Evolutionary conservation across 2,113 vertebrate genomes (phyloP).

Genomic region (Nothobranchius kuhntae): DNA sequence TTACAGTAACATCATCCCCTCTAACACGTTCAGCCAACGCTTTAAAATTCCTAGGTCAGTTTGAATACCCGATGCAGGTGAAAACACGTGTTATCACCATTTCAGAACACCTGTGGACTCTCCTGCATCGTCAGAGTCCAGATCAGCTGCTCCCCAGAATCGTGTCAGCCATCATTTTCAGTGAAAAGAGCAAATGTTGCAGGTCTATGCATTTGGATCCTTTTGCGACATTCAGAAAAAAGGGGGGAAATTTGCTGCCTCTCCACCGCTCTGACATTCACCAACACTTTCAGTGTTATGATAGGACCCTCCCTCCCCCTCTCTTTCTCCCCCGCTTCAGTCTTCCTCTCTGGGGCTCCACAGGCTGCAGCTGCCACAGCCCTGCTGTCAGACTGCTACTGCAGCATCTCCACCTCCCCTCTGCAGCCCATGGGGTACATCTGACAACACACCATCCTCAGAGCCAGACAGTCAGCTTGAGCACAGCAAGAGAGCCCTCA

Average conservation of each 20-base stretch:
- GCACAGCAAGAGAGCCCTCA: slow-evolving; percentile 69
- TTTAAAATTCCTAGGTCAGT: slow-evolving; percentile 9
- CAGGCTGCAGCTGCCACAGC: slow-evolving; percentile 53
- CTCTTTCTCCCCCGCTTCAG: background rate
- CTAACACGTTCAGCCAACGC: slow-evolving; percentile 13
- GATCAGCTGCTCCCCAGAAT: slow-evolving; percentile 26
- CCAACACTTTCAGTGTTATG: slow-evolving; percentile 36
- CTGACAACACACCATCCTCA: slow-evolving; percentile 64
- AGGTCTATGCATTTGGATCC: slow-evolving; percentile 49
- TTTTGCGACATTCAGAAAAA: slow-evolving; percentile 58
- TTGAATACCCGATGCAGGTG: slow-evolving; percentile 7
- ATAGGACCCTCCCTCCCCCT: slow-evolving; percentile 19
- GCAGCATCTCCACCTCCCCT: slow-evolving; percentile 43
- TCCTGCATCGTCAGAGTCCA: slow-evolving; percentile 13
- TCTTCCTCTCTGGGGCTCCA: slow-evolving; percentile 18
- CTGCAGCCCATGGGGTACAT: slow-evolving; percentile 63
- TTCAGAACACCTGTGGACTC: slow-evolving; percentile 2
- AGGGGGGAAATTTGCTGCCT: slow-evolving; percentile 38
- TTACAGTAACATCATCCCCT: slow-evolving; percentile 16
- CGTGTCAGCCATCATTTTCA: slow-evolving; percentile 40
- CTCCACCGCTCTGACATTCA: slow-evolving; percentile 55
- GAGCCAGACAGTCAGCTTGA: slow-evolving; percentile 63
- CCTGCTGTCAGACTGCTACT: slow-evolving; percentile 63
- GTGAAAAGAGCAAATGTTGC: slow-evolving; percentile 35
- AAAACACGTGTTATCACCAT: background rate